Conservation (phyloP, 1,140 invertebrate species). For the Drosophila bocki region DNA sequence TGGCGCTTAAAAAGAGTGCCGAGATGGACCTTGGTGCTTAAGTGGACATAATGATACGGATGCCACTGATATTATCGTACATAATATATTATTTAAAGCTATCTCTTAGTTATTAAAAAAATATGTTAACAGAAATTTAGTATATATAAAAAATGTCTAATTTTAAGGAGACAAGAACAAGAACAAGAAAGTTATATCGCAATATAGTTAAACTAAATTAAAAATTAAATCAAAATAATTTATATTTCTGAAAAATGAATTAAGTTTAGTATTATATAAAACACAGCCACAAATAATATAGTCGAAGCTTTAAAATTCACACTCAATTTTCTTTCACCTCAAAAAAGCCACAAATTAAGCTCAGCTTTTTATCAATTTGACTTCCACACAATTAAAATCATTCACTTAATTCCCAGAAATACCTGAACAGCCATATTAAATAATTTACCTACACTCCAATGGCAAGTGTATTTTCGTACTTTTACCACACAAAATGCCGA, state of each 20-base stretch:
- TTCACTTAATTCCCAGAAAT: conserved; percentile 36
- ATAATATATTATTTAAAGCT: too few species aligned
- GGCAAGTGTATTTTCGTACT: conserved; percentile 40
- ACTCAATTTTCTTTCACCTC: not conserved
- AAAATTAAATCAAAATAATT: not conserved
- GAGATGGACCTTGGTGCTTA: conserved; percentile 15
- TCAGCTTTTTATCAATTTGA: conserved; percentile 1
- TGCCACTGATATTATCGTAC: not conserved
- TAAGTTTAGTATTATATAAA: not conserved
- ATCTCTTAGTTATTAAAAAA: not conserved
- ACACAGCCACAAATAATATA: not conserved
- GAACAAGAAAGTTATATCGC: too few species aligned
- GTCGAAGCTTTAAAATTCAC: not conserved
- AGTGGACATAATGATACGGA: conserved; percentile 31
- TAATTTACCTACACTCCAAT: conserved; percentile 31
- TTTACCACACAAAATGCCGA: conserved; percentile 40
- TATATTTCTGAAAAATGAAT: not conserved
- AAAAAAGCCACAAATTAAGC: conserved; percentile 13
- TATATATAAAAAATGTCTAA: too few species aligned
- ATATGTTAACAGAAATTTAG: too few species aligned
- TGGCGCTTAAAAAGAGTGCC: conserved; percentile 8
- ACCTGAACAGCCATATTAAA: conserved; percentile 16
- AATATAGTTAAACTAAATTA: too few species aligned
- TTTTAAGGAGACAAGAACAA: too few species aligned
- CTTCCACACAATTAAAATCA: conserved; percentile 21